These are phyloP conservation scores for Torymus aiolomorphi DNA, from an alignment of 2,888 invertebrate species.

Conservation along the genomic window DNA sequence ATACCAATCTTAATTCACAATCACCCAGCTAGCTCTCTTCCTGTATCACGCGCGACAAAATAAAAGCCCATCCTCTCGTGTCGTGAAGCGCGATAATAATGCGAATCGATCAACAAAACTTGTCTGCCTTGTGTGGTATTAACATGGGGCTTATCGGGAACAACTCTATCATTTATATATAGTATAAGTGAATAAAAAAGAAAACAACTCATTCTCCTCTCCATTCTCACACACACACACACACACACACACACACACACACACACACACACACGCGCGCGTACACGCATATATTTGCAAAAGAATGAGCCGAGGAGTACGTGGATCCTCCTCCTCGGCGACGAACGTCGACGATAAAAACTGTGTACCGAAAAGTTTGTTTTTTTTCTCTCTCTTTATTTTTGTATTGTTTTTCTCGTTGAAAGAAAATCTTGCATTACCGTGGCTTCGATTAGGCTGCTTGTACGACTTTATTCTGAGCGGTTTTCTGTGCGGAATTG, in stretches of 20 bases:
- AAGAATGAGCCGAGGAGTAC: slow-evolving; percentile 22
- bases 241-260: background rate
- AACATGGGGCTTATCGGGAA: slow-evolving; percentile 42
- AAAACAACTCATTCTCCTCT: background rate
- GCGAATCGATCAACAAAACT: slow-evolving; percentile 18
- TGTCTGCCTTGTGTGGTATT: slow-evolving; percentile 33
- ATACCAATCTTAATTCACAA: slow-evolving; percentile 46
- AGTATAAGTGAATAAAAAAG: slow-evolving; percentile 14
- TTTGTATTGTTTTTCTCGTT: background rate
- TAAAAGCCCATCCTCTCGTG: slow-evolving; percentile 40
- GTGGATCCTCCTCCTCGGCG: background rate
- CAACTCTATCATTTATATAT: slow-evolving; percentile 6
- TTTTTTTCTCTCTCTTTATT: slow-evolving; percentile 19
- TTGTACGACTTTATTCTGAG: slow-evolving; percentile 72
- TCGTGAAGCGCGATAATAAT: slow-evolving; percentile 27
- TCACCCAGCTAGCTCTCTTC: slow-evolving; percentile 23
- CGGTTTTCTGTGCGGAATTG: slow-evolving; percentile 90
- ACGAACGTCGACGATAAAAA: slow-evolving; percentile 40
- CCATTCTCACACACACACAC: slow-evolving; percentile 37
- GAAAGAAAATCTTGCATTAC: slow-evolving; percentile 34
- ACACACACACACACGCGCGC: background rate
- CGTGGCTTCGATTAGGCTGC: slow-evolving; percentile 64
- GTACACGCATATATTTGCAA: slow-evolving; percentile 29
- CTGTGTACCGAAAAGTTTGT: slow-evolving; percentile 34
- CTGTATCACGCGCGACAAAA: too few species aligned